Evolutionary conservation across 1,140 invertebrate species (phyloP).

Genomic region (Macrobrachium nipponense): DNA sequence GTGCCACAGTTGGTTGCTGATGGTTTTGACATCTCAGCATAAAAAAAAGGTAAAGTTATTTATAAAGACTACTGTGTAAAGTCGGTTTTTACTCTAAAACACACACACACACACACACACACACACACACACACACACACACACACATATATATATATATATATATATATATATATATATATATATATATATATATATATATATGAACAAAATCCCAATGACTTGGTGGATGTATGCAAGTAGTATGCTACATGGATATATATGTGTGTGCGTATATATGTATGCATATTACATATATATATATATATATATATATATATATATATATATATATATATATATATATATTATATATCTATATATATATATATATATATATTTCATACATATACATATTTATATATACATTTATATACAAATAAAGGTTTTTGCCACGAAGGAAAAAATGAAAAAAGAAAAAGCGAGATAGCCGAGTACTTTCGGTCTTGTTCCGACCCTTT

Average conservation of each 20-base stretch:
- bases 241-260: not conserved
- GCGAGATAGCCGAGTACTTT: too few relatives aligned
- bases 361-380: constrained; percentile 2
- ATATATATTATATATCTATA: not conserved
- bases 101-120: not conserved
- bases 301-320: constrained; percentile 6
- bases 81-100: not conserved
- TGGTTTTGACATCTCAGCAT: too few relatives aligned
- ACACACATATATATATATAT: not conserved
- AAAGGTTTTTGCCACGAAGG: too few relatives aligned
- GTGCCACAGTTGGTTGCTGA: too few relatives aligned
- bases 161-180: too few relatives aligned
- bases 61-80: too few relatives aligned
- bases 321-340: constrained; percentile 11
- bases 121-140: not conserved
- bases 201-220: too few relatives aligned
- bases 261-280: not conserved
- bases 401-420: too few relatives aligned
- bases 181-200: not conserved
- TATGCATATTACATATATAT: not conserved
- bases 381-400: not conserved
- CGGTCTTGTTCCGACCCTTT: too few relatives aligned
- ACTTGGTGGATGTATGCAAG: too few relatives aligned
- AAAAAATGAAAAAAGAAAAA: too few relatives aligned
- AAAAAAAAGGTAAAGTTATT: too few relatives aligned